A percentile compares a stretch with the other conserved stretches of the same genome.
These are phyloP conservation scores for Tuta absoluta DNA, from an alignment of 2,888 invertebrate species.

Conservation along the genomic window DNA sequence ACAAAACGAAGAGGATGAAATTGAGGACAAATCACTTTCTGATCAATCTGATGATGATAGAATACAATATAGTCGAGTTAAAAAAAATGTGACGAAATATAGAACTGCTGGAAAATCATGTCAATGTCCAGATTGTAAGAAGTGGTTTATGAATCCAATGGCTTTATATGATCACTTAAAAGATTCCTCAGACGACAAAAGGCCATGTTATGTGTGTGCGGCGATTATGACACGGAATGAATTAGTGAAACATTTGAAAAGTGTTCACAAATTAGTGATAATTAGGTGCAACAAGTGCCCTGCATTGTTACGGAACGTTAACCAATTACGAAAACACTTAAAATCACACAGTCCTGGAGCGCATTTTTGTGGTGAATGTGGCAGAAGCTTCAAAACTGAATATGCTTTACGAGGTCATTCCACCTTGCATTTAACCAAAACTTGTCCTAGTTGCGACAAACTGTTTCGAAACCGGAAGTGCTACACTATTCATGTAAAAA, in stretches of 20 bases:
- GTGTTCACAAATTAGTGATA: constrained; percentile 46
- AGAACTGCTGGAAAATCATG: constrained; percentile 36
- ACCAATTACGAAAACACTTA: constrained; percentile 48
- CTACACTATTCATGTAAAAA: constrained; percentile 60
- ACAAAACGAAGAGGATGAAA: not conserved
- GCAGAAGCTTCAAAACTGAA: constrained; percentile 53
- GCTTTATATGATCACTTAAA: constrained; percentile 61
- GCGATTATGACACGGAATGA: constrained; percentile 57
- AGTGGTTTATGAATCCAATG: constrained; percentile 53
- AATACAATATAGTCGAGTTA: not conserved
- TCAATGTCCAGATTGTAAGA: constrained; percentile 61
- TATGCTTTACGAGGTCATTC: constrained; percentile 60
- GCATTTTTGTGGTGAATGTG: constrained; percentile 65
- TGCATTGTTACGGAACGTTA: constrained; percentile 47
- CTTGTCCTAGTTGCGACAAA: constrained; percentile 62
- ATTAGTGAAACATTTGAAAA: constrained; percentile 52
- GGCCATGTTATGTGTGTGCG: constrained; percentile 65
- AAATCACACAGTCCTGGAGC: constrained; percentile 53
- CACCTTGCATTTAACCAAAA: constrained; percentile 54
- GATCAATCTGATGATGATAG: not conserved
- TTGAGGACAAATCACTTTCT: not conserved
- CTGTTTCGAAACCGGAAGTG: constrained; percentile 64
- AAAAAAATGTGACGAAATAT: not conserved
- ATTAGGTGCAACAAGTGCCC: constrained; percentile 64
- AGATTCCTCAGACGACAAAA: constrained; percentile 56